phyloP scores from a whole-genome alignment of 2,797 vertebrate genomes.

The Gephyroberyx darwinii region DNA sequence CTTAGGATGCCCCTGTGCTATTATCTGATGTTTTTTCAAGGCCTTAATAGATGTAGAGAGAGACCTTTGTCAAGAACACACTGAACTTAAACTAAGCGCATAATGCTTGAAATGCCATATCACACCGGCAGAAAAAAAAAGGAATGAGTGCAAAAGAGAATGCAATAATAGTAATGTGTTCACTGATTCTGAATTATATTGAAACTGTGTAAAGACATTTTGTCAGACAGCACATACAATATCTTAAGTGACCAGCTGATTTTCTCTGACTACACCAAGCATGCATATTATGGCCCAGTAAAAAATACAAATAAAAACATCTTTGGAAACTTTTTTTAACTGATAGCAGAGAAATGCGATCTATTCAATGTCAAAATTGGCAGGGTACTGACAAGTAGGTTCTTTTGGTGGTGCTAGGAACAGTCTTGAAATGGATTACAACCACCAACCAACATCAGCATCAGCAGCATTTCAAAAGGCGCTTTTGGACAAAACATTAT shows the following conservation, averaged over 20 bases:
- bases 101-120: neutral
- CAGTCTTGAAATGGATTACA: conserved; percentile 41
- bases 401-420: conserved; percentile 37
- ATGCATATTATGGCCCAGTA: too few species aligned
- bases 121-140: neutral
- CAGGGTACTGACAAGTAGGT: conserved; percentile 43
- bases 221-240: neutral
- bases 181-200: neutral
- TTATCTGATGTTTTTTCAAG: neutral
- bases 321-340: too few species aligned
- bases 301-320: too few species aligned
- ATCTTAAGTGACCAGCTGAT: neutral
- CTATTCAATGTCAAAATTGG: conserved; percentile 35
- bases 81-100: neutral
- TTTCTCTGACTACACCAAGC: too few species aligned
- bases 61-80: neutral
- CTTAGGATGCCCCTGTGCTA: neutral
- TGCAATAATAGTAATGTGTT: neutral
- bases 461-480: conserved; percentile 33
- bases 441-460: too few species aligned
- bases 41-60: neutral
- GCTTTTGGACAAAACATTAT: conserved; percentile 25
- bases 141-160: neutral
- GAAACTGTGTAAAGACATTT: neutral
- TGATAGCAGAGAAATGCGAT: neutral